A percentile compares a stretch with the other conserved stretches of the same genome.
These are phyloP conservation scores for Drosophila jambulina DNA, from an alignment of 1,140 invertebrate genomes.

Conservation along the genomic window DNA sequence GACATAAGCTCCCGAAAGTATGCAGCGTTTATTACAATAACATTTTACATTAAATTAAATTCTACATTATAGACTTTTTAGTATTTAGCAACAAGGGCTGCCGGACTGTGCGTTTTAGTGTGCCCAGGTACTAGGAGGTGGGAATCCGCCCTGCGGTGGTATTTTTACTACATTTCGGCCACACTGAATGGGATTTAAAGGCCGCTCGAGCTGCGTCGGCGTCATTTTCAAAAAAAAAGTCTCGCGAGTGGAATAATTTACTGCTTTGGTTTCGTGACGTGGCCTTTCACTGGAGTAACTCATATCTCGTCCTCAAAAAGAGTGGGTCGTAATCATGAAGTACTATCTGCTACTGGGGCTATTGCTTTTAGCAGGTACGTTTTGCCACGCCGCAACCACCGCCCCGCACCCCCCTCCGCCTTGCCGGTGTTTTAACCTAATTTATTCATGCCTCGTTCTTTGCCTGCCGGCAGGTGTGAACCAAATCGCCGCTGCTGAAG, in stretches of 20 bases:
- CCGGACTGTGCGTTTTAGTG: no score
- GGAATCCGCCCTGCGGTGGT: no score
- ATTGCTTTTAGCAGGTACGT: slow-evolving; percentile 86
- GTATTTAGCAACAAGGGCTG: no score
- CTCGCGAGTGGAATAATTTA: slow-evolving; percentile 32
- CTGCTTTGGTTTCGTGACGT: slow-evolving; percentile 56
- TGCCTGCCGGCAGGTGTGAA: slow-evolving; percentile 81
- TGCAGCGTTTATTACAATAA: no score
- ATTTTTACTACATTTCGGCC: no score
- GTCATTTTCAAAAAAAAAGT: slow-evolving; percentile 15
- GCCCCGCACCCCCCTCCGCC: slow-evolving; percentile 3
- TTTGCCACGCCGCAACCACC: slow-evolving; percentile 47
- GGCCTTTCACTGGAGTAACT: slow-evolving; percentile 53
- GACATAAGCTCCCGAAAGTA: no score
- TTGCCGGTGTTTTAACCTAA: slow-evolving; percentile 69
- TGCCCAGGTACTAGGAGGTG: no score
- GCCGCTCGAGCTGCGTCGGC: no score
- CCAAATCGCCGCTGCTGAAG: slow-evolving; percentile 81
- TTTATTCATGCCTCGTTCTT: slow-evolving; percentile 50
- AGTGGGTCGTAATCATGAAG: slow-evolving; percentile 85
- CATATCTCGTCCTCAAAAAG: slow-evolving; percentile 22
- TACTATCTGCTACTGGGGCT: slow-evolving; percentile 86
- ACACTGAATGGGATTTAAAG: no score
- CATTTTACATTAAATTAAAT: no score
- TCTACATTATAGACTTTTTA: no score